Evolutionary conservation across 1,140 invertebrate genomes (phyloP), one percentile per base, ranked within the genome.

Genomic region (Bombyx mori): DNA sequence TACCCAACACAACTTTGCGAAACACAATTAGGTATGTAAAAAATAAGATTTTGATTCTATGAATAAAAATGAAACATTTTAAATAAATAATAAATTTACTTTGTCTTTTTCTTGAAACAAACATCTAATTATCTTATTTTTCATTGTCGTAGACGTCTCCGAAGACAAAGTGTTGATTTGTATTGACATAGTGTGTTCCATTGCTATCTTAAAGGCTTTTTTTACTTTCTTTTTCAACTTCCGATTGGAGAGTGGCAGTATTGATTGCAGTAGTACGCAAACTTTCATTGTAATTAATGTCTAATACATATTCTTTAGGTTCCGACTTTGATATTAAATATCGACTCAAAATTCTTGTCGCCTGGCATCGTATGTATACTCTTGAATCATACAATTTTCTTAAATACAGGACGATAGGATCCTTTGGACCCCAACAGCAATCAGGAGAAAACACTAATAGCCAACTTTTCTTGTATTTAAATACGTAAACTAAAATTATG

Each of bases 401-500:
- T 3, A 75, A 47, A 47, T 73, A 63, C 47, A 72, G 65, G 5
- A 50, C 54, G 2, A 45, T 2, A 49, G 52, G 64, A 56, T 73
- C 66, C 50, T 62, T 65, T 12, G 75, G 70, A 26, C 75, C 75
- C 75, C 75, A 77, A n/a, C 68, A 49, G 4, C 65, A 57, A 43
- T 63, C 7, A 4, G 74, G 74, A 12, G 64, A 61, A n/a, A 77
- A 65, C 9, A 77, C 47, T 10, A 56, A 47, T 18, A 44, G 50
- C 48, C 61, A 69, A 1, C 42, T 47, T 68, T 74, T 26, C 18
- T 8, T 51, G 22, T 48, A 45, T 1, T 50, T 53, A 10, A 51
- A 62, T 3, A 42, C 46, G 8, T 51, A 51, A 8, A 62, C 35
- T 1, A 35, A 35, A 35, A 35, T 35, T 35, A 26, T 58, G 6